A percentile compares a stretch with the other conserved stretches of the same genome.
These are phyloP conservation scores for Blera fallax DNA, from an alignment of 2,888 invertebrate genomes.

Conservation along the genomic window DNA sequence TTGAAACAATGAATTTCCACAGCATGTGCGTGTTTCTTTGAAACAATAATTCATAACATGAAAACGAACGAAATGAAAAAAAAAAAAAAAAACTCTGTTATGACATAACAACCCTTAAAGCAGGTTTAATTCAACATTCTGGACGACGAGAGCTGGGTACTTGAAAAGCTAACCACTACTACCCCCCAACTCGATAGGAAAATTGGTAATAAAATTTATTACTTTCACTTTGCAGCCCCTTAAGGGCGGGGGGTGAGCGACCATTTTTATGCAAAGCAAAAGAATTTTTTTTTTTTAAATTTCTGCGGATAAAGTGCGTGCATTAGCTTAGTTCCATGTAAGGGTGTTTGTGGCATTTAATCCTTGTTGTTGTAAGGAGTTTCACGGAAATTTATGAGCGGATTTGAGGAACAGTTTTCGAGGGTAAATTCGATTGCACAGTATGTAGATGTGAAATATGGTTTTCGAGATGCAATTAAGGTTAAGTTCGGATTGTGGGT, in stretches of 20 bases:
- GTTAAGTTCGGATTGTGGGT: background rate
- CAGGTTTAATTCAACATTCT: constrained; percentile 17
- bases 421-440: background rate
- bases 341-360: constrained; percentile 15
- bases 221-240: constrained; percentile 47
- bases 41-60: constrained; percentile 69
- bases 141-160: constrained; percentile 25
- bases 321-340: background rate
- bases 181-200: background rate
- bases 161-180: constrained; percentile 48
- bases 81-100: constrained; percentile 50
- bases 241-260: constrained; percentile 1
- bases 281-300: constrained; percentile 17
- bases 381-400: constrained; percentile 26
- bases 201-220: constrained; percentile 70
- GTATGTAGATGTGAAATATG: constrained; percentile 1
- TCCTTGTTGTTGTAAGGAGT: background rate
- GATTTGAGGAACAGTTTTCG: constrained; percentile 19
- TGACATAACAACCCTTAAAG: constrained; percentile 70
- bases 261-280: constrained; percentile 60
- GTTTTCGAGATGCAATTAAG: constrained; percentile 32
- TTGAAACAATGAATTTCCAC: constrained; percentile 61
- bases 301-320: constrained; percentile 56
- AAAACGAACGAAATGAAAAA: constrained; percentile 28
- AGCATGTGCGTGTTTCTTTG: constrained; percentile 69